These are phyloP conservation scores for Epiperipatus broadwayi DNA, from an alignment of 2,888 invertebrate genomes.

Conservation along the genomic window DNA sequence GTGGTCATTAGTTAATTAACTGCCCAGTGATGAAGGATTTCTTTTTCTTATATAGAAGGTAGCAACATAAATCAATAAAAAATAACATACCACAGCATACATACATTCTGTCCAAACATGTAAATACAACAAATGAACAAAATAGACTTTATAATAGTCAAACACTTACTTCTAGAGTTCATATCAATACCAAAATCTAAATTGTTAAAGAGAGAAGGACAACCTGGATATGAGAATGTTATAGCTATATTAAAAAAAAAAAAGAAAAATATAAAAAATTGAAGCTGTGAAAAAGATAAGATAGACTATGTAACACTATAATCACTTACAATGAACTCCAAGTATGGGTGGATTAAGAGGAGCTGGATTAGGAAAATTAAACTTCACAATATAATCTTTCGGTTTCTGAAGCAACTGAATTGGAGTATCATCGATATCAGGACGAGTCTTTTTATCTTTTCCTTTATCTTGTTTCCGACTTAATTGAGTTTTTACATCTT, in stretches of 20 bases:
- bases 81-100: too few relatives aligned
- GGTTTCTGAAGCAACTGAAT: slow-evolving; percentile 68
- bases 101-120: too few relatives aligned
- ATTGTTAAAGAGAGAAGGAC: slow-evolving; percentile 45
- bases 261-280: not conserved
- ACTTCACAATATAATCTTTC: slow-evolving; percentile 91
- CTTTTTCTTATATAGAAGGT: too few relatives aligned
- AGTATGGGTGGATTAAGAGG: slow-evolving; percentile 91
- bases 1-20: too few relatives aligned
- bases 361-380: slow-evolving; percentile 89
- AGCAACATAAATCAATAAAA: too few relatives aligned
- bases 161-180: slow-evolving; percentile 40
- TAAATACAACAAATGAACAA: not conserved
- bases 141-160: not conserved
- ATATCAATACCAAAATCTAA: slow-evolving; percentile 93
- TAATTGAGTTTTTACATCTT: slow-evolving; percentile 57
- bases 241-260: slow-evolving; percentile 43
- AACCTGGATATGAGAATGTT: slow-evolving; percentile 58
- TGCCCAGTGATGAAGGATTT: too few relatives aligned
- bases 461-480: slow-evolving; percentile 53
- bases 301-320: slow-evolving; percentile 5
- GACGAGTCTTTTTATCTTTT: slow-evolving; percentile 41
- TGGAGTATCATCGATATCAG: slow-evolving; percentile 58
- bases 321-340: slow-evolving; percentile 58
- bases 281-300: not conserved